Evolutionary conservation across 2,113 vertebrate species (phyloP).

Genomic region (Tapirus terrestris): DNA sequence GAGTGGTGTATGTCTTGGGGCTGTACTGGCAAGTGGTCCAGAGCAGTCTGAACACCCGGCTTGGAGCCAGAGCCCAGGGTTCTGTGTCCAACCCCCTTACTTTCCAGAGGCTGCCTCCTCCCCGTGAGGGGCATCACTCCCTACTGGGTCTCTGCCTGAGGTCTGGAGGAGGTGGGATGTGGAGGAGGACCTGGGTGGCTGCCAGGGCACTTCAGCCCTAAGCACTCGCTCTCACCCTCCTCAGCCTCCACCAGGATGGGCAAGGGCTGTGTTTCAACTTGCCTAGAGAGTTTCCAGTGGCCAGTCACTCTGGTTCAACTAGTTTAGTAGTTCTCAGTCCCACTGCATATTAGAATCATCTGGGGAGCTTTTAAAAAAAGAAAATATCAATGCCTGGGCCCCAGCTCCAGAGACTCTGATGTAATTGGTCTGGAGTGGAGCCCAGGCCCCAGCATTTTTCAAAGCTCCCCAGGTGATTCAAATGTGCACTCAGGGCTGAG

Average conservation of each 20-base stretch:
- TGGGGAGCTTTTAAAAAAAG: slow-evolving; percentile 1
- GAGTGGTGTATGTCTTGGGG: slow-evolving; percentile 58
- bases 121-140: background rate
- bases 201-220: background rate
- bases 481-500: background rate
- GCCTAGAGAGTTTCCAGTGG: background rate
- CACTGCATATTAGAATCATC: background rate
- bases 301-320: slow-evolving; percentile 64
- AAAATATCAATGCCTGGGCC: background rate
- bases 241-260: background rate
- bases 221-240: background rate
- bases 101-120: background rate
- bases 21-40: slow-evolving; percentile 59
- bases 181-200: slow-evolving; percentile 42
- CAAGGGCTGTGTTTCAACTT: slow-evolving; percentile 57
- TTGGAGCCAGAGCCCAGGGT: slow-evolving; percentile 20
- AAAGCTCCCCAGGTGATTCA: background rate
- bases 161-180: background rate
- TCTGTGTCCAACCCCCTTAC: background rate
- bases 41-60: background rate
- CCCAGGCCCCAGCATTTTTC: background rate
- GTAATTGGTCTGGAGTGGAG: background rate
- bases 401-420: background rate
- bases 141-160: background rate
- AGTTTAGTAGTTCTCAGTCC: slow-evolving; percentile 38